Evolutionary conservation across 2,113 vertebrate species (phyloP).

Genomic region (Butorides virescens): DNA sequence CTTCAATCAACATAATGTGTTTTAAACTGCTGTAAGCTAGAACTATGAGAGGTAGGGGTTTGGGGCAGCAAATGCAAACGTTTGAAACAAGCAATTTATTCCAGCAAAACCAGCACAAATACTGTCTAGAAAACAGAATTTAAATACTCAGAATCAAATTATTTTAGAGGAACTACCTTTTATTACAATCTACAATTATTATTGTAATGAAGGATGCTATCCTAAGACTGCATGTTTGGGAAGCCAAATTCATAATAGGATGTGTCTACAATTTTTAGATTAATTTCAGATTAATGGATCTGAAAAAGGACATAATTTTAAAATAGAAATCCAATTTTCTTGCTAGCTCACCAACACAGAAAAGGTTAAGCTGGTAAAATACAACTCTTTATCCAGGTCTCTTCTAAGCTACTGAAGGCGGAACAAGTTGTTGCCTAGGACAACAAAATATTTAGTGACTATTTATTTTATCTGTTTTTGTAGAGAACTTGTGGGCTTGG

Average conservation of each 20-base stretch:
- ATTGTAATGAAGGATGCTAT: not conserved
- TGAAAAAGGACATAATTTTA: not conserved
- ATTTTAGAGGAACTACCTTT: not conserved
- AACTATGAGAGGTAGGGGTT: not conserved
- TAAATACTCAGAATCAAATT: not conserved
- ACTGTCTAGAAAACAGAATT: not conserved
- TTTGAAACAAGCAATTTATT: not conserved
- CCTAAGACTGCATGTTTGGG: not conserved
- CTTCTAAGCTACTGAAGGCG: conserved; percentile 7
- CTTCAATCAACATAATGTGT: not conserved
- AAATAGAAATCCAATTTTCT: not conserved
- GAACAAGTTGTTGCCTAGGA: conserved; percentile 61
- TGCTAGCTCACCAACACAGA: not conserved
- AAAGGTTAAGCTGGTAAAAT: conserved; percentile 30
- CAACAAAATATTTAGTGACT: conserved; percentile 53
- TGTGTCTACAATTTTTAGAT: not conserved
- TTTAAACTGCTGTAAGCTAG: not conserved
- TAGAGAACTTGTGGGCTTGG: not conserved
- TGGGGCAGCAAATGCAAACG: not conserved
- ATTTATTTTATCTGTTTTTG: conserved; percentile 29
- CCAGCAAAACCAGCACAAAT: not conserved
- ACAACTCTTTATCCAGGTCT: not conserved
- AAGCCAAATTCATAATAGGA: not conserved
- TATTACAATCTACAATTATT: not conserved
- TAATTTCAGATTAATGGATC: not conserved